These are phyloP conservation scores for Danio jaintianensis DNA, from an alignment of 2,797 vertebrate species.

Conservation along the genomic window DNA sequence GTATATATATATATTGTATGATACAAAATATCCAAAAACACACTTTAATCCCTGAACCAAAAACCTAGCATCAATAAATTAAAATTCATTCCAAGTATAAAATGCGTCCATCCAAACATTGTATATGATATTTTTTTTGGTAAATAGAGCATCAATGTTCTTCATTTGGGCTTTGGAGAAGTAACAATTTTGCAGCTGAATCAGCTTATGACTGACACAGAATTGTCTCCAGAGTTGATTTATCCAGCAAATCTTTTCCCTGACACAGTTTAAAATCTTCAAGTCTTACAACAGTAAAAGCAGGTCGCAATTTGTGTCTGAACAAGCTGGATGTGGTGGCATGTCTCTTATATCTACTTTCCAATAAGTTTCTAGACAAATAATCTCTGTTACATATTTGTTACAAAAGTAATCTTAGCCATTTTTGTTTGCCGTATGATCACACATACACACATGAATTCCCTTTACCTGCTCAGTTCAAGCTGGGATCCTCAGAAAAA, in stretches of 20 bases:
- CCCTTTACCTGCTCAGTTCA: not conserved
- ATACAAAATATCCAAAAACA: not conserved
- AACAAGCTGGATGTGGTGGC: not conserved
- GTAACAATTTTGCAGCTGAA: not conserved
- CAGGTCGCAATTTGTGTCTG: not conserved
- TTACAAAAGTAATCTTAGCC: not conserved
- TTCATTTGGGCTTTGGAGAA: not conserved
- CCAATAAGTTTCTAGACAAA: not conserved
- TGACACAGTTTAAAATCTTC: not conserved
- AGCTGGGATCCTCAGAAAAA: not conserved
- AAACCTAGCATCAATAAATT: not conserved
- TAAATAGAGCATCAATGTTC: not conserved
- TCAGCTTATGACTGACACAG: not conserved
- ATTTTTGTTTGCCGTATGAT: not conserved
- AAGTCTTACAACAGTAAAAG: constrained; percentile 13
- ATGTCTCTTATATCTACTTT: not conserved
- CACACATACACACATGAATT: not conserved
- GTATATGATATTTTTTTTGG: not conserved
- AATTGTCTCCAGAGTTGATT: not conserved
- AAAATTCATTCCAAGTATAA: not conserved
- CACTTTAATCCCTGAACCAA: constrained; percentile 15
- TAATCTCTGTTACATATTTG: not conserved
- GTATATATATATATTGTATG: not conserved
- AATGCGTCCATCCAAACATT: not conserved
- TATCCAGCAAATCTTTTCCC: not conserved